Base-by-base conservation (phyloP, 2,113 vertebrate genomes). In the Gobiocypris rarus region DNA sequence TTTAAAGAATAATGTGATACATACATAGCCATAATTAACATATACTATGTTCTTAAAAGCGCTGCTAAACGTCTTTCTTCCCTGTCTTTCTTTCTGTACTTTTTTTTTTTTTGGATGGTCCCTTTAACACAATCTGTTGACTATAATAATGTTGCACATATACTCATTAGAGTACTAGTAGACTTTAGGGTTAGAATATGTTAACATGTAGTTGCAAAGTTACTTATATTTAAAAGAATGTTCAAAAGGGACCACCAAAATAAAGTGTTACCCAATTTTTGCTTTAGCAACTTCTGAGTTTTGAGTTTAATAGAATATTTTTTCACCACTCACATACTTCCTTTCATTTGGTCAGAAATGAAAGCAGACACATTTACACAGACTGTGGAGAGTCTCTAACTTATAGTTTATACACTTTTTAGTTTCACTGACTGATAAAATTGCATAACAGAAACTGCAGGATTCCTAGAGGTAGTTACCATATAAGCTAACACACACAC, bases 391-490 rank as follows among this genome's bases (percentile, higher is more conserved):
- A 5, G 31, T 2, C 17, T 52, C 45, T 17, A 26, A 63, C 24
- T 65, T 45, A 41, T 26, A 63, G 50, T 63, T 58, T 43, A 19
- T 58, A 41, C 8, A 19, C 1, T 65, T 79, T 79, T 79, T 70
- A 38, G 26, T 34, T 81, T 81, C 79, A 81, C 45, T 69, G 28
- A 52, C 24, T 1, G 11, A 34, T 38, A 22, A 70, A 26, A 56
- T 26, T 41, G 28, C 54, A 83, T 24, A 83, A 84, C 48, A 83
- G 71, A 77, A 67, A 70, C 63, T 54, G 79, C 43, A 34, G 45
- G 4, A 67, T 81, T 70, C 79, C 79, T 70, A n/a, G 10, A 80
- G 26, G 63, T 63, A 54, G 45, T 81, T 81, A 45, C 48, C 79
- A 69, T 69, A 52, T 15, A 34, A 81, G 28, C 70, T 52, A 54